These are phyloP conservation scores for Psix sp. DNA, from an alignment of 1,140 invertebrate genomes.

Conservation along the genomic window DNA sequence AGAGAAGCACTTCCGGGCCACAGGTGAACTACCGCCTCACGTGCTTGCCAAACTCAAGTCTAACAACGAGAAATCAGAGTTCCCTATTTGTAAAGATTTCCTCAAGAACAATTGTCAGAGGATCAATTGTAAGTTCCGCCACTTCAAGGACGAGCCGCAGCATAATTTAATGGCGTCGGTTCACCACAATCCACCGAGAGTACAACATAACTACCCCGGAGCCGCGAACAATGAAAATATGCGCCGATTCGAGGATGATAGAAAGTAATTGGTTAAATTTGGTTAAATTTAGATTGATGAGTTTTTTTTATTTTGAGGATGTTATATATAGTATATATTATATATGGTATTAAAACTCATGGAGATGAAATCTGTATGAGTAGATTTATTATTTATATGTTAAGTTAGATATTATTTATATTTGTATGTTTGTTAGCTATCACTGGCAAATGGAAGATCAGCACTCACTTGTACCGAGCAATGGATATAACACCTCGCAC, in stretches of 20 bases:
- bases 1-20: constrained; percentile 84
- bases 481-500: constrained; percentile 67
- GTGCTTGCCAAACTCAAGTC: constrained; percentile 75
- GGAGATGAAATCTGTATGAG: no score
- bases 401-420: not conserved
- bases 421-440: constrained; percentile 56
- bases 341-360: no score
- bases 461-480: constrained; percentile 64
- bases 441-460: constrained; percentile 73
- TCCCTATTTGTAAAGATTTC: constrained; percentile 86
- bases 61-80: constrained; percentile 73
- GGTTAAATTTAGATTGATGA: not conserved
- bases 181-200: constrained; percentile 78
- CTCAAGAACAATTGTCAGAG: constrained; percentile 85
- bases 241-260: constrained; percentile 71
- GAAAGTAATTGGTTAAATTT: constrained; percentile 58
- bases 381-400: not conserved
- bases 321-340: no score
- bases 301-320: not conserved
- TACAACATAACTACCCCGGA: constrained; percentile 74
- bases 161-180: constrained; percentile 64
- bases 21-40: constrained; percentile 82
- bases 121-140: constrained; percentile 70
- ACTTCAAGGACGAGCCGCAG: constrained; percentile 70
- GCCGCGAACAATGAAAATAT: constrained; percentile 64